These are phyloP conservation scores for Typhlichthys subterraneus DNA, from an alignment of 2,797 vertebrate species.

Conservation along the genomic window DNA sequence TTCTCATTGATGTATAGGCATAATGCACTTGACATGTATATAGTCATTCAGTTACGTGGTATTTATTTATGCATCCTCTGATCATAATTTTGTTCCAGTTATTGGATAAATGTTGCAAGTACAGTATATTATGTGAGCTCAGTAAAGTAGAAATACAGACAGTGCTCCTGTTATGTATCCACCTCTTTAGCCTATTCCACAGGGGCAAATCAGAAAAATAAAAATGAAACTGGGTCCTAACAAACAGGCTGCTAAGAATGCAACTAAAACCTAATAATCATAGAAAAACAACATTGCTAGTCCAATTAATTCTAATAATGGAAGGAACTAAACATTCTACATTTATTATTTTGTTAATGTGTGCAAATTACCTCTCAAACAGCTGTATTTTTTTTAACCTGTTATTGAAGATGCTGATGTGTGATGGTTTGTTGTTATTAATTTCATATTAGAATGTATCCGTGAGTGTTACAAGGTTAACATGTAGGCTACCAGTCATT, in stretches of 20 bases:
- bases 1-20: constrained; percentile 50
- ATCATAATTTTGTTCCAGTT: constrained; percentile 60
- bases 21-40: constrained; percentile 64
- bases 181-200: constrained; percentile 26
- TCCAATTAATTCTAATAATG: constrained; percentile 62
- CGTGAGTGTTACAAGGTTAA: constrained; percentile 75
- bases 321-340: constrained; percentile 77
- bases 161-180: constrained; percentile 49
- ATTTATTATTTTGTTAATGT: constrained; percentile 61
- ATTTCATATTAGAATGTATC: constrained; percentile 78
- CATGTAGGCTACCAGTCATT: constrained; percentile 75
- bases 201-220: constrained; percentile 35
- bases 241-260: constrained; percentile 39
- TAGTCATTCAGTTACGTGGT: constrained; percentile 56
- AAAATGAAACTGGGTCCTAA: constrained; percentile 30
- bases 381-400: constrained; percentile 70
- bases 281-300: constrained; percentile 56
- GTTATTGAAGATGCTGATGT: constrained; percentile 68
- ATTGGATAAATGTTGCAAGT: constrained; percentile 67
- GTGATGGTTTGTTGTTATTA: constrained; percentile 76
- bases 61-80: constrained; percentile 56
- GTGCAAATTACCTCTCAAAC: constrained; percentile 70
- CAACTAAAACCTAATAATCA: constrained; percentile 38
- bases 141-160: constrained; percentile 59
- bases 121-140: constrained; percentile 46